Evolutionary conservation across 35 echinoderm and acorn worm species (phyloP).

Genomic region (Acanthaster planci): DNA sequence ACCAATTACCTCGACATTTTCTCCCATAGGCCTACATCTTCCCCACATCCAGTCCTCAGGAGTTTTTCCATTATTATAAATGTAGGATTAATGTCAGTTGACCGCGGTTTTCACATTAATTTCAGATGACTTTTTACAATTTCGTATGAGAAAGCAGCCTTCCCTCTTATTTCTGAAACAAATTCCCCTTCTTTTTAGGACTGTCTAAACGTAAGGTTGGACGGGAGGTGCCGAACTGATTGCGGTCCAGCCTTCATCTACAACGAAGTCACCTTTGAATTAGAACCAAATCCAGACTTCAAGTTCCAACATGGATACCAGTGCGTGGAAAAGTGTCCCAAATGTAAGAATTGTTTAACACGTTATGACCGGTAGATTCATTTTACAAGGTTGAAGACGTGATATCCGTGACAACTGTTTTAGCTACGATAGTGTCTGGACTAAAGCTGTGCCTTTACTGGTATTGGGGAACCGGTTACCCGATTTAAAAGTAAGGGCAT

Average conservation of each 20-base stretch:
- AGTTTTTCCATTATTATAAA: too few relatives aligned
- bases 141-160: too few relatives aligned
- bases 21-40: too few relatives aligned
- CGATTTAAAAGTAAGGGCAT: too few relatives aligned
- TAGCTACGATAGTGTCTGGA: neutral
- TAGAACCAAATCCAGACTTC: conserved; percentile 1
- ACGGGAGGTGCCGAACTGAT: neutral
- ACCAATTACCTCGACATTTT: too few relatives aligned
- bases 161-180: neutral
- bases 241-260: neutral
- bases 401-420: neutral
- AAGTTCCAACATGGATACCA: neutral
- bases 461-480: too few relatives aligned
- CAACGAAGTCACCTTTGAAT: neutral
- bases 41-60: too few relatives aligned
- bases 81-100: too few relatives aligned
- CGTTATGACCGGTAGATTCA: neutral
- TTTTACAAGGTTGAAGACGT: neutral
- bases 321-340: conserved; percentile 4
- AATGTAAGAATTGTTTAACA: conserved; percentile 3
- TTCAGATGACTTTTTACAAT: too few relatives aligned
- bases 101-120: too few relatives aligned
- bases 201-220: neutral
- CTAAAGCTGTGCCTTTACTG: neutral
- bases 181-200: neutral